Percentiles rank a stretch among this genome's conserved stretches.
These are phyloP conservation scores for Podarcis raffonei DNA, from an alignment of 2,113 vertebrate genomes.

Conservation along the genomic window DNA sequence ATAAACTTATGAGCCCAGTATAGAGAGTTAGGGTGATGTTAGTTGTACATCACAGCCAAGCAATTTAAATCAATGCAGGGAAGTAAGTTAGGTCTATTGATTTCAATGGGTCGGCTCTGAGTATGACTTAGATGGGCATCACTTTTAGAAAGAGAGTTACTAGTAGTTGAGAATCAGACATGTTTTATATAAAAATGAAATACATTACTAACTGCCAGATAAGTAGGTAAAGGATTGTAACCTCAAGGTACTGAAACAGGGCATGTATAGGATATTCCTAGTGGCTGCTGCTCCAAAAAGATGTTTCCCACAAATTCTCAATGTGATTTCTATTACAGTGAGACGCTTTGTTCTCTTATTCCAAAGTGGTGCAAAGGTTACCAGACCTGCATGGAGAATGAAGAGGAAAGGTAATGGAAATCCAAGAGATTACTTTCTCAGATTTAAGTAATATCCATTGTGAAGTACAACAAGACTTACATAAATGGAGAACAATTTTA, in stretches of 20 bases:
- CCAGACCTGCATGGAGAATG: not conserved
- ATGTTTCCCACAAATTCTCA: not conserved
- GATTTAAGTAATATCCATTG: conserved; percentile 13
- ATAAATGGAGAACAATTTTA: conserved; percentile 45
- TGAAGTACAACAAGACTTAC: conserved; percentile 35
- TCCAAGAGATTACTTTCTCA: conserved; percentile 26
- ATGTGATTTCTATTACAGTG: conserved; percentile 21
- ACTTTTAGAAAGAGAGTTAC: too few relatives aligned
- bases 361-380: conserved; percentile 5
- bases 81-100: too few relatives aligned
- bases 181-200: too few relatives aligned
- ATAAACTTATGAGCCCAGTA: not conserved
- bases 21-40: not conserved
- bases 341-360: conserved; percentile 29
- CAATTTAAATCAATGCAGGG: too few relatives aligned
- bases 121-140: too few relatives aligned
- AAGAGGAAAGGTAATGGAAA: conserved; percentile 14
- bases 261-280: too few relatives aligned
- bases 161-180: too few relatives aligned
- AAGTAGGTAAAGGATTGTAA: too few relatives aligned
- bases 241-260: too few relatives aligned
- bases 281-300: not conserved
- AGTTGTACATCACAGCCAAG: too few relatives aligned
- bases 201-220: too few relatives aligned
- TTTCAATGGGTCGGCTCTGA: too few relatives aligned